A percentile compares a stretch with the other conserved stretches of the same genome.
These are phyloP conservation scores for Motacilla alba DNA, from an alignment of 2,113 vertebrate genomes.

Conservation along the genomic window DNA sequence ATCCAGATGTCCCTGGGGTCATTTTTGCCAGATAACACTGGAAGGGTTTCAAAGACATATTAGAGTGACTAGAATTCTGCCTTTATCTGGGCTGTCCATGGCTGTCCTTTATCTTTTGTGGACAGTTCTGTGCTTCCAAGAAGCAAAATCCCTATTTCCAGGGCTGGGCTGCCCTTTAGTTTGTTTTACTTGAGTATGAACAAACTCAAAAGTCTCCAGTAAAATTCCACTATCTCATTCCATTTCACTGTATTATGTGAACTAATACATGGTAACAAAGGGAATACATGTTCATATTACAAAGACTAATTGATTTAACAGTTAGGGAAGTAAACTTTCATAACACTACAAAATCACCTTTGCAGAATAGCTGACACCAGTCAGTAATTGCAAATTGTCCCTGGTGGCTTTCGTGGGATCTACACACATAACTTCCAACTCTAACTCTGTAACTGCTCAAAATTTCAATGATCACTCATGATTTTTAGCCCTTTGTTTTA, in stretches of 20 bases:
- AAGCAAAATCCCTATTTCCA: neutral
- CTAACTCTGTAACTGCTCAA: neutral
- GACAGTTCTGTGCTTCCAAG: neutral
- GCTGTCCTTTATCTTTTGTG: neutral
- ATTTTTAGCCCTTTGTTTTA: neutral
- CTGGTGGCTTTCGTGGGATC: neutral
- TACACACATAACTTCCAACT: neutral
- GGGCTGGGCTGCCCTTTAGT: neutral
- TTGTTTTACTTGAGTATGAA: neutral
- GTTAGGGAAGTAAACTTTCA: neutral
- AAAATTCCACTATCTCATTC: neutral
- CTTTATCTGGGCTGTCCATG: neutral
- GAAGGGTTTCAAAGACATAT: neutral
- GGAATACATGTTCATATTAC: neutral
- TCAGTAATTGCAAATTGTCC: neutral
- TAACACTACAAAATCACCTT: neutral
- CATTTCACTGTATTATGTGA: neutral
- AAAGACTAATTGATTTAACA: neutral
- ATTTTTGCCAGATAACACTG: neutral
- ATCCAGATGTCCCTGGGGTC: neutral
- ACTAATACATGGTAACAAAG: neutral
- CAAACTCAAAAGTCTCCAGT: neutral
- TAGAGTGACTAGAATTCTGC: neutral
- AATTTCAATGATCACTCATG: neutral
- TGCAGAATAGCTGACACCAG: neutral